Evolutionary conservation across 1,140 invertebrate species (phyloP).

Genomic region (Scaptomyza pallida): DNA sequence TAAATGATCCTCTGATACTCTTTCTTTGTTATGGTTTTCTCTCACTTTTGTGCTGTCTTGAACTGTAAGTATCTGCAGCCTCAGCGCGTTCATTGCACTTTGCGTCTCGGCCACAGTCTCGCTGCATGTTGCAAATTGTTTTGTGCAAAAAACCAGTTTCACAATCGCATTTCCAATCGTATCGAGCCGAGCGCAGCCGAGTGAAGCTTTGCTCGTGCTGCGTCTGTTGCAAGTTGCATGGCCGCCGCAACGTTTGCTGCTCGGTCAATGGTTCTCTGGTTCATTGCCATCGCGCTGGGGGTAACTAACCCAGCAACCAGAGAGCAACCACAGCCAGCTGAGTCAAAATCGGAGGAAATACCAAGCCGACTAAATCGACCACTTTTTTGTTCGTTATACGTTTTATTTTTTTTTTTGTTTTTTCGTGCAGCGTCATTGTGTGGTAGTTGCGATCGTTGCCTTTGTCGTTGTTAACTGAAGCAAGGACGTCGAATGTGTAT

Average conservation of each 20-base stretch:
- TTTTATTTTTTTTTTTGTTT: too few relatives aligned
- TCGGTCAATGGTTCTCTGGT: slow-evolving; percentile 84
- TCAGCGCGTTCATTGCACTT: slow-evolving; percentile 77
- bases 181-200: slow-evolving; percentile 20
- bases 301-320: slow-evolving; percentile 80
- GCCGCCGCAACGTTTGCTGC: slow-evolving; percentile 46
- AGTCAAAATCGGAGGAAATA: slow-evolving; percentile 44
- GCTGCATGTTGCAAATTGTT: slow-evolving; percentile 72
- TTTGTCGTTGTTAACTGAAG: slow-evolving; percentile 62
- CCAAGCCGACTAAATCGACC: slow-evolving; percentile 31
- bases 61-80: slow-evolving; percentile 53
- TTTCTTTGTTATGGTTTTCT: not conserved
- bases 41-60: not conserved
- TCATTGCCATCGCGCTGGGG: slow-evolving; percentile 83
- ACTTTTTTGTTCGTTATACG: too few relatives aligned
- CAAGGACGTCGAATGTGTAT: slow-evolving; percentile 61
- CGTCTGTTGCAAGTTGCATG: slow-evolving; percentile 63
- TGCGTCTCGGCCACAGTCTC: slow-evolving; percentile 47
- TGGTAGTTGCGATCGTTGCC: slow-evolving; percentile 22
- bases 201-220: slow-evolving; percentile 43
- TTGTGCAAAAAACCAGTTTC: slow-evolving; percentile 65
- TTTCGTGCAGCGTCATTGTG: slow-evolving; percentile 74
- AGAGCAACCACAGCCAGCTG: slow-evolving; percentile 41
- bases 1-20: not conserved
- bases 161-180: slow-evolving; percentile 4